These are phyloP conservation scores for Lethenteron reissneri DNA, from an alignment of 2,113 vertebrate genomes.

Conservation along the genomic window DNA sequence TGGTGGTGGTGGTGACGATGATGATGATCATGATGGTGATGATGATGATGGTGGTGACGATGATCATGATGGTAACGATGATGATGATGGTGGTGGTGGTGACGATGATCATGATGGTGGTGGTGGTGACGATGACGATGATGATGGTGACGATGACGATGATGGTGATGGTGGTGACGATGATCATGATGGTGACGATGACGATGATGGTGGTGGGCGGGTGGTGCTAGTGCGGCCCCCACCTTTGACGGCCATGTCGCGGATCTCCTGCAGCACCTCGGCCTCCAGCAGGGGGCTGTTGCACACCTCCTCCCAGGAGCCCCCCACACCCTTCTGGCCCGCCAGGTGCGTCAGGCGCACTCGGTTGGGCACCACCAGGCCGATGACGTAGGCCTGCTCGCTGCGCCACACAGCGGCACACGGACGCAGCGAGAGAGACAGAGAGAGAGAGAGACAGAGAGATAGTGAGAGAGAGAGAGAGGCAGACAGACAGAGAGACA, in stretches of 20 bases:
- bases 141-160: no score
- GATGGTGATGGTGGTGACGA: no score
- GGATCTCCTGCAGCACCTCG: conserved; percentile 50
- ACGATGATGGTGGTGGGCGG: neutral
- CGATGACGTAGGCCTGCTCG: conserved; percentile 70
- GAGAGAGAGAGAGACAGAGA: neutral
- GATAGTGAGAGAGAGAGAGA: neutral
- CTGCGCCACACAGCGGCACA: conserved; percentile 22
- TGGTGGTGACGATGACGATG: no score
- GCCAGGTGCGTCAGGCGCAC: conserved; percentile 56
- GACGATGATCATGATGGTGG: no score
- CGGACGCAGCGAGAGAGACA: neutral
- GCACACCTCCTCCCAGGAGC: conserved; percentile 58
- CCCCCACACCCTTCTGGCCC: conserved; percentile 33
- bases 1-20: no score
- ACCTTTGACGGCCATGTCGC: conserved; percentile 51
- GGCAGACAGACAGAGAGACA: neutral
- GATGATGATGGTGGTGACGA: no score
- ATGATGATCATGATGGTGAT: no score
- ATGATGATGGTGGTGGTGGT: no score
- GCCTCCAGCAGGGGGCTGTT: conserved; percentile 49
- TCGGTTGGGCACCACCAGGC: conserved; percentile 88
- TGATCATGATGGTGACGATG: no score
- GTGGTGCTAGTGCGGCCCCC: neutral
- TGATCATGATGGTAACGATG: no score